These are phyloP conservation scores for Bucco capensis DNA, from an alignment of 2,113 vertebrate genomes.

Conservation along the genomic window DNA sequence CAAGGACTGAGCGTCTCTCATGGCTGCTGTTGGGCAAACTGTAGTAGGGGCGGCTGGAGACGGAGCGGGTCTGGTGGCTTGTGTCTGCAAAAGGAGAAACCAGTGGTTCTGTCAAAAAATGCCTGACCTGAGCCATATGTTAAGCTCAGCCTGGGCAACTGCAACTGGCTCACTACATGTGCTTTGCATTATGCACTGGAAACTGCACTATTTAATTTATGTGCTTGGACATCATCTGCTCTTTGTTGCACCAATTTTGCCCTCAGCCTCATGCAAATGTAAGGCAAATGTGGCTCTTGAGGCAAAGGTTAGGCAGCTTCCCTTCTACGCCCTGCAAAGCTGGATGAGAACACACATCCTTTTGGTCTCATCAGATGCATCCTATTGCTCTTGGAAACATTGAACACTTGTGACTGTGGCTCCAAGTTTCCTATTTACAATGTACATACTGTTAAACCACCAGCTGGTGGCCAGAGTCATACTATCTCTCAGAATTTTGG, in stretches of 20 bases:
- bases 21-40: conserved; percentile 80
- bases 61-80: conserved; percentile 82
- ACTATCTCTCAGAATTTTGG: not conserved
- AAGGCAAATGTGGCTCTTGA: not conserved
- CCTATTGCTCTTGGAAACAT: not conserved
- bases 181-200: too few species aligned
- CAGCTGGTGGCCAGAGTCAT: not conserved
- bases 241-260: not conserved
- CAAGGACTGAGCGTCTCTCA: conserved; percentile 82
- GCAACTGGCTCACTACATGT: rapidly evolving
- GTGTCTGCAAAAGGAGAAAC: conserved; percentile 75
- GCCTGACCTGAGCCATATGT: rapidly evolving
- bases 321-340: not conserved
- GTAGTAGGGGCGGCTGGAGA: conserved; percentile 87
- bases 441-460: not conserved
- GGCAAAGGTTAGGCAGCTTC: not conserved
- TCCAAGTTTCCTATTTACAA: not conserved
- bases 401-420: not conserved
- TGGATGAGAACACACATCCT: not conserved
- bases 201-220: not conserved
- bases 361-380: not conserved
- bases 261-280: not conserved
- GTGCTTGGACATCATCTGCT: not conserved
- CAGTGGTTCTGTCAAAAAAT: not conserved
- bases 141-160: not conserved